Percentiles rank a stretch among this genome's conserved stretches.
phyloP scores from a whole-genome alignment of 2,888 invertebrate species.

The Drosophila longiperda region DNA sequence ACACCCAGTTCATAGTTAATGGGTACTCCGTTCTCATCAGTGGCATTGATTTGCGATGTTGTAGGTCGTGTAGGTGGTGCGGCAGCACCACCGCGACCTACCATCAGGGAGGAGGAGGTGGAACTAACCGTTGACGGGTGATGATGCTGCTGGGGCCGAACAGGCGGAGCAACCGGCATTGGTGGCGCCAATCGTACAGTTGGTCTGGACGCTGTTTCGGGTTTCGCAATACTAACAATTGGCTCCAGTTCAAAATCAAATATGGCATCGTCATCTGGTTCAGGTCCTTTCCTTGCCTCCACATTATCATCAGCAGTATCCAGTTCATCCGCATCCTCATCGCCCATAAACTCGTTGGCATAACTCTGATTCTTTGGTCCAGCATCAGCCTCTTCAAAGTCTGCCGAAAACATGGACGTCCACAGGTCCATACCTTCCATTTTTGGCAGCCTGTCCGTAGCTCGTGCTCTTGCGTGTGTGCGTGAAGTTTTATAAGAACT shows the following conservation, averaged over 20 bases:
- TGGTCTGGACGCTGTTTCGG: conserved; percentile 12
- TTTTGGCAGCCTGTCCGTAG: conserved; percentile 41
- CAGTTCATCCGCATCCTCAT: conserved; percentile 43
- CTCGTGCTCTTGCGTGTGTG: conserved; percentile 36
- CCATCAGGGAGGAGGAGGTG: conserved; percentile 11
- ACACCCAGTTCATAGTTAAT: conserved; percentile 81
- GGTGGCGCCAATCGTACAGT: conserved; percentile 36
- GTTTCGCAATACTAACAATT: conserved; percentile 54
- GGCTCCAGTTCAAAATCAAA: conserved; percentile 77
- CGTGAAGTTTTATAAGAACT: conserved; percentile 64
- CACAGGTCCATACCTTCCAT: conserved; percentile 81
- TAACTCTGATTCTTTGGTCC: conserved; percentile 25
- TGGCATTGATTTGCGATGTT: conserved; percentile 72
- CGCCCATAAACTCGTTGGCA: conserved; percentile 54
- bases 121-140: conserved; percentile 39
- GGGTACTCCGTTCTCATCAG: conserved; percentile 67
- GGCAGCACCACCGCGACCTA: conserved; percentile 10
- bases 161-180: conserved; percentile 26
- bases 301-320: conserved; percentile 45
- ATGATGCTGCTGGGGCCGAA: conserved; percentile 44
- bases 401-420: conserved; percentile 81
- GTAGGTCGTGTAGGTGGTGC: conserved; percentile 42
- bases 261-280: conserved; percentile 78
- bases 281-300: conserved; percentile 33
- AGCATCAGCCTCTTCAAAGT: conserved; percentile 66